Base-by-base conservation (phyloP, 92 coral and sea anemone species). In the Zoanthus solanderi region DNA sequence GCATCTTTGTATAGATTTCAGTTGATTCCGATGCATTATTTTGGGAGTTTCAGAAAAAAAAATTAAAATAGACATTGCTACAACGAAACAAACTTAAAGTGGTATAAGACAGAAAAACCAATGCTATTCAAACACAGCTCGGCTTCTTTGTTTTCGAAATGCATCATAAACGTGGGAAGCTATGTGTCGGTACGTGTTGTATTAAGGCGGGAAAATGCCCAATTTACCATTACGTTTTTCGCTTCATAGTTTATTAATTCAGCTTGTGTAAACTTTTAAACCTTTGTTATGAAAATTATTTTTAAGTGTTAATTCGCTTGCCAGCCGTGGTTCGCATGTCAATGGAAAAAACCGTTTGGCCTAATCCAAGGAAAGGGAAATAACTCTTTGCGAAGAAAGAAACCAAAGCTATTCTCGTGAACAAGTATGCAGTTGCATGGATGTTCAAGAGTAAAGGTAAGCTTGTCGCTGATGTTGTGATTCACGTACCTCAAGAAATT, bases 391-490 rank as follows among this genome's bases (percentile, higher is more conserved):
- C 80, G 37, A 77, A 74, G 29, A 73, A 53, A 85, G 82, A 84
- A 32, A 77, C 80, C 18, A 44, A 83, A 34, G 63, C 87, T 30
- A 50, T 84, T 50, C 58, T 72, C 57, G 88, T 84, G 42, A 72
- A 84, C 60, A 42, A 84, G 47, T 84, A 72, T 46, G 88, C 88
- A 46, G 79, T 73, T 30, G 88, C 88, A 44, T 84, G 78, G 72
- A 84, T 84, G 79, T 37, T 72, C 48, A 72, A 78, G 90, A 78
- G 89, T 72, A 86, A 85, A 85, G 60, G 44, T 17, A 65, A 86
- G 72, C 90, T 87, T 58, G 47, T 87, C 61, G 79, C 85, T 67
- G 63, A 71, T 87, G 90, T 87, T 87, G 90, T 87, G 1, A 2
- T 1, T 37, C 78, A 61, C 31, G 83, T 76, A 47, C 77, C 89